phyloP scores from a whole-genome alignment of 2,888 invertebrate genomes.

The Drosophila falleni region DNA sequence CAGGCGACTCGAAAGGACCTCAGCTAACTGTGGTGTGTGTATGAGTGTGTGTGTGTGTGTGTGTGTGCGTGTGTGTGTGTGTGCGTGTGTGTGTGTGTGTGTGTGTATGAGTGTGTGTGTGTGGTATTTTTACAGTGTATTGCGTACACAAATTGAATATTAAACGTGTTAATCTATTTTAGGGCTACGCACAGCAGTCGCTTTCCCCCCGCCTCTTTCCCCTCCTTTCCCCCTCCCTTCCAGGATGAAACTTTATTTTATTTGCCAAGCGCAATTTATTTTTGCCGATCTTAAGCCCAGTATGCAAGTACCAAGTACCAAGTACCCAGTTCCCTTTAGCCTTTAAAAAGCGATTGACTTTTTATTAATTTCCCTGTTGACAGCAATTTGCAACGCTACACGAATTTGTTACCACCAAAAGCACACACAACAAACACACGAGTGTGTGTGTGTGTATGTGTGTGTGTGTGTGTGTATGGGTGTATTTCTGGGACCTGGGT shows the following conservation, averaged over 20 bases:
- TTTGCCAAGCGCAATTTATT: conserved; percentile 55
- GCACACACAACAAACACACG: conserved; percentile 21
- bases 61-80: conserved; percentile 9
- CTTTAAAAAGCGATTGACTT: conserved; percentile 74
- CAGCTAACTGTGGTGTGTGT: conserved; percentile 2
- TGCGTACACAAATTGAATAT: conserved; percentile 82
- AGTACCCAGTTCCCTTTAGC: conserved; percentile 36
- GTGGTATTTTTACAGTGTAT: conserved; percentile 37
- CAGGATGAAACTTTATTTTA: conserved; percentile 43
- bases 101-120: conserved; percentile 13
- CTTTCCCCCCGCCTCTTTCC: background rate
- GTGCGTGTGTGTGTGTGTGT: conserved; percentile 4
- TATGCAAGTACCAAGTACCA: conserved; percentile 11
- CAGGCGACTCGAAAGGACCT: conserved; percentile 19
- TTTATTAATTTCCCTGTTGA: conserved; percentile 80
- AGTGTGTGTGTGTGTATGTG: background rate
- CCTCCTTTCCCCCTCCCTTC: background rate
- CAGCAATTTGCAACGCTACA: conserved; percentile 80
- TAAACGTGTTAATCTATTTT: conserved; percentile 83
- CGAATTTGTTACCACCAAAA: conserved; percentile 77
- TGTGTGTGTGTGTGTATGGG: conserved; percentile 21
- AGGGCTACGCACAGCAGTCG: conserved; percentile 50
- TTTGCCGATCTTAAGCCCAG: conserved; percentile 54
- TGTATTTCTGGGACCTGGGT: conserved; percentile 7
- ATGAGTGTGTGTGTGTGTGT: conserved; percentile 10